Percentiles rank a stretch among this genome's conserved stretches.
These are phyloP conservation scores for Spinus pinus DNA, from an alignment of 2,797 vertebrate genomes.

Conservation along the genomic window DNA sequence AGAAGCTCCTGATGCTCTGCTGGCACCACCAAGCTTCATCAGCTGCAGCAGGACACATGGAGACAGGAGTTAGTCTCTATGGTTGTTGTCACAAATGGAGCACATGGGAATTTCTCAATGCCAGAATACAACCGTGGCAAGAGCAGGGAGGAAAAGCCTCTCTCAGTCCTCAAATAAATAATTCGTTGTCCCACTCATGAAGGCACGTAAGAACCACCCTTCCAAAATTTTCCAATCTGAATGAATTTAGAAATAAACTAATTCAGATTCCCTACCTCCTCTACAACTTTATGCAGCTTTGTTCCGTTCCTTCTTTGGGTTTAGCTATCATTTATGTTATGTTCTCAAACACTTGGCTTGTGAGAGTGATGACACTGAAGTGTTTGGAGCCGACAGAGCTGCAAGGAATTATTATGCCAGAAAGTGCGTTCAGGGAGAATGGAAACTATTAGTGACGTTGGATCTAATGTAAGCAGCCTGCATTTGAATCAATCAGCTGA, in stretches of 20 bases:
- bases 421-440: neutral
- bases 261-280: neutral
- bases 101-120: neutral
- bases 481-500: constrained; percentile 1
- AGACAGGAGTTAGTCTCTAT: neutral
- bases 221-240: neutral
- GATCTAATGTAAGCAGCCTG: neutral
- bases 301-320: neutral
- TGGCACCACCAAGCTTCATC: neutral
- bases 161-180: neutral
- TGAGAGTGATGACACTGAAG: neutral
- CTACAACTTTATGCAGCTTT: neutral
- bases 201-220: neutral
- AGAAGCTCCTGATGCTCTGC: neutral
- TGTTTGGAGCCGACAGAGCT: neutral
- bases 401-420: neutral
- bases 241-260: neutral
- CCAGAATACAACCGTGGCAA: neutral
- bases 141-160: neutral
- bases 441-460: constrained; percentile 43
- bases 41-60: neutral
- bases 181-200: neutral
- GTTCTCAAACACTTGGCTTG: neutral
- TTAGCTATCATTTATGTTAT: neutral
- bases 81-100: neutral